Evolutionary conservation across 35 echinoderm and acorn worm genomes (phyloP), one percentile per base, ranked within the genome.

Genomic region (Apostichopus japonicus): DNA sequence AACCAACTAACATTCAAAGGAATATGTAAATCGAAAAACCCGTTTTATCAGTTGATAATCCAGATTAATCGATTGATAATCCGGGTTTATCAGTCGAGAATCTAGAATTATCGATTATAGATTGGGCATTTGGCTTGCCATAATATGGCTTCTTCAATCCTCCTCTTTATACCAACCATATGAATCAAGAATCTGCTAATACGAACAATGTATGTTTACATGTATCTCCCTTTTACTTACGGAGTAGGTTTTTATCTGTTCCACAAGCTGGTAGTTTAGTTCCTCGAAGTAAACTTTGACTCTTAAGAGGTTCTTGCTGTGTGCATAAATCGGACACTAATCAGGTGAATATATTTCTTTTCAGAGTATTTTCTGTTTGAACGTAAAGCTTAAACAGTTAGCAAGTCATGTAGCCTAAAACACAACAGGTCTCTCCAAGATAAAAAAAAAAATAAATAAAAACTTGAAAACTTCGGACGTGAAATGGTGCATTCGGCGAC

Each of bases 201-300:
- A 19, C 63, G 11, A 67, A 67, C 10, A 15, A 67, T 67, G 2
- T 19, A 67, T 11, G 11, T 4, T 67, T 10, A 17, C 63, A 67
- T 19, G 79, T 4, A 44, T 44, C 33, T 44, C 27, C 2, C 33
- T 44, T 44, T 44, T 44, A 92, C 93, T 94, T 94, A 96, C 95
- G 55, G 90, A 90, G 44, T 94, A 94, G 4, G 56, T 16, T 10
- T 72, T 56, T 77, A 83, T 63, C 79, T 96, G 81, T 63, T 82
- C 86, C 9, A 96, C 88, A 13, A 72, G 83, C 70, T 96, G 90
- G 93, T 88, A 96, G 57, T 96, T 96, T 27, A 96, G 51, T 83
- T 96, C 95, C 58, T 96, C 95, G 79, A 94, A 96, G 83, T 94
- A 96, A 57, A 96, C 76, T 5, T 88, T 91, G 17, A 96, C 6